Evolutionary conservation across 2,113 vertebrate genomes (phyloP), one percentile per base, ranked within the genome.

Genomic region (Phylloscopus whistleri): DNA sequence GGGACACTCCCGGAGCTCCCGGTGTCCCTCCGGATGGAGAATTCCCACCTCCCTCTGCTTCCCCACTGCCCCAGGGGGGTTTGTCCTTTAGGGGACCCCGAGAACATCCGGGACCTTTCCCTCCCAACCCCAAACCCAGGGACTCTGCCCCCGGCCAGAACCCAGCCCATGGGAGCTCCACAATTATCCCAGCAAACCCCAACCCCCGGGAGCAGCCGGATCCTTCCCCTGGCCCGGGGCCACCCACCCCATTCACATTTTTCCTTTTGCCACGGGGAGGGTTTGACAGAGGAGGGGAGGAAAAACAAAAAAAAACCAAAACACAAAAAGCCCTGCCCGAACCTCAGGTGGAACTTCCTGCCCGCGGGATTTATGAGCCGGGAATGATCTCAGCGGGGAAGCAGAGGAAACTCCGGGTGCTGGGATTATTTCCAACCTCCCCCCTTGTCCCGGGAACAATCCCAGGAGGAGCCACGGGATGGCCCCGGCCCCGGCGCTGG

Each of bases 331-430:
- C 46, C 44, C 72, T 41, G 91, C 30, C 78, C 10, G 69, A 55
- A 63, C 33, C 68, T 95, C 94, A 95, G 95, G 96, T 89, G 91
- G 95, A 96, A 92, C 94, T 95, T 91, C 91, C 95, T 77, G 94
- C 43, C 78, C 6, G 0, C 0, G 11, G 81, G 95, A 95, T 96
- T 95, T 95, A 95, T 91, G 58, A 60, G 87, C 7, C 19, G 8
- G 73, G 89, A 91, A 66, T 89, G 96, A 97, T 78, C 93, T 95
- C 93, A 95, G 85, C 49, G 26, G 93, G 96, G 94, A 95, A 95
- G 56, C 1, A 1, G 90, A 93, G 95, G 95, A 97, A 94, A 90
- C 86, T 95, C 95, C 93, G 0, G n/a, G 73, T 4, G 10, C 69
- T 92, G 93, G 91, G 91, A 95, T 91, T 49, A 76, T 87, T 91